Conservation (phyloP, 2,888 invertebrate genomes). For the Drosophila multiciliata region DNA sequence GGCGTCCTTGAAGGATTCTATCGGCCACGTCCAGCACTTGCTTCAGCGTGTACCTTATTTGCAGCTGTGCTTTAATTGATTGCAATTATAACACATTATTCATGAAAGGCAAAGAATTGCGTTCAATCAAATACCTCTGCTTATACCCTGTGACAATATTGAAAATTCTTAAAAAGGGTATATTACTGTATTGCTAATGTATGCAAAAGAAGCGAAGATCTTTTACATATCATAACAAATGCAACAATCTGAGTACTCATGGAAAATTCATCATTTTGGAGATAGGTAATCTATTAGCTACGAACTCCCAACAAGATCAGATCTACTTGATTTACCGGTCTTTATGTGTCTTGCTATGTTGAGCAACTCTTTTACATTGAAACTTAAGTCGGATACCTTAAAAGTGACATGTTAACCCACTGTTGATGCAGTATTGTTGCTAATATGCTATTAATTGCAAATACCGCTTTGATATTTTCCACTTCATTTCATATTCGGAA, state of each 20-base stretch:
- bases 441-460: conserved; percentile 2
- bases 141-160: neutral
- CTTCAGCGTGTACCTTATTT: neutral
- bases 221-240: neutral
- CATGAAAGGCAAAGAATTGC: neutral
- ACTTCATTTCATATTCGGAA: neutral
- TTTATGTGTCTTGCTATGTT: conserved; percentile 16
- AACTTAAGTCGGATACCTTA: conserved; percentile 44
- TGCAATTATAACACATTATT: conserved; percentile 3
- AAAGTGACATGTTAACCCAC: conserved; percentile 39
- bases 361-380: conserved; percentile 11
- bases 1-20: neutral
- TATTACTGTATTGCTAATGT: neutral
- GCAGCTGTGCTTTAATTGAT: neutral
- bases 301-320: neutral
- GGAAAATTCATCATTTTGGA: neutral
- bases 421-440: neutral
- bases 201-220: neutral
- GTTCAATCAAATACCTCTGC: neutral
- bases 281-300: neutral
- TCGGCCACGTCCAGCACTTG: conserved; percentile 3
- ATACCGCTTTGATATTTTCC: neutral
- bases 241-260: neutral
- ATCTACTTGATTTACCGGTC: neutral
- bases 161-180: neutral